Evolutionary conservation across 2,888 invertebrate species (phyloP).

Genomic region (Glomeris marginata): DNA sequence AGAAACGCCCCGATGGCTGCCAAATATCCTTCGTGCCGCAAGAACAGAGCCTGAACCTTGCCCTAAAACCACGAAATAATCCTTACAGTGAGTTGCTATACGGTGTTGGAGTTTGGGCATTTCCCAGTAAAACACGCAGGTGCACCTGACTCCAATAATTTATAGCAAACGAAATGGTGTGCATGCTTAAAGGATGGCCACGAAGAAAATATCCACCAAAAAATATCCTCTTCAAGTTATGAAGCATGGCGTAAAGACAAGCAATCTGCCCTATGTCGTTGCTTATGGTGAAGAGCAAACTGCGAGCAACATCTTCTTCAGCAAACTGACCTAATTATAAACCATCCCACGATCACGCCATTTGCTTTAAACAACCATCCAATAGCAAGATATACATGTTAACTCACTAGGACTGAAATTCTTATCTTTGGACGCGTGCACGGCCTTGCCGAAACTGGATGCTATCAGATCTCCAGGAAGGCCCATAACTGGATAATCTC

Average conservation of each 20-base stretch:
- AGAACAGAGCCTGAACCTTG: slow-evolving; percentile 46
- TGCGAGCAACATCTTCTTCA: slow-evolving; percentile 45
- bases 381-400: slow-evolving; percentile 12
- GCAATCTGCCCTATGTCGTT: slow-evolving; percentile 58
- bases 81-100: no score
- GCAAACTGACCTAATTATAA: slow-evolving; percentile 27
- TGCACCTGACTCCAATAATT: slow-evolving; percentile 48
- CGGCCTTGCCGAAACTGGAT: slow-evolving; percentile 50
- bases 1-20: slow-evolving; percentile 54
- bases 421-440: slow-evolving; percentile 25
- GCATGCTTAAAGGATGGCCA: slow-evolving; percentile 52
- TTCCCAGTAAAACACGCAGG: not conserved
- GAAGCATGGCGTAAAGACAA: slow-evolving; percentile 47
- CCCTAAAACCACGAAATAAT: slow-evolving; percentile 27
- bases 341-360: no score
- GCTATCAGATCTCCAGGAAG: slow-evolving; percentile 48
- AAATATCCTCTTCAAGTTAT: slow-evolving; percentile 44
- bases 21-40: slow-evolving; percentile 53
- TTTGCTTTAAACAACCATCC: not conserved
- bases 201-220: slow-evolving; percentile 54
- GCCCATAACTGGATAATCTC: slow-evolving; percentile 38
- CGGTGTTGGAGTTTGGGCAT: not conserved
- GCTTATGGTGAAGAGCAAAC: slow-evolving; percentile 47
- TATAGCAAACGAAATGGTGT: slow-evolving; percentile 48
- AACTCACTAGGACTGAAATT: slow-evolving; percentile 18